Evolutionary conservation across 2,888 invertebrate genomes (phyloP), one percentile per base, ranked within the genome.

Genomic region (Mantis religiosa): DNA sequence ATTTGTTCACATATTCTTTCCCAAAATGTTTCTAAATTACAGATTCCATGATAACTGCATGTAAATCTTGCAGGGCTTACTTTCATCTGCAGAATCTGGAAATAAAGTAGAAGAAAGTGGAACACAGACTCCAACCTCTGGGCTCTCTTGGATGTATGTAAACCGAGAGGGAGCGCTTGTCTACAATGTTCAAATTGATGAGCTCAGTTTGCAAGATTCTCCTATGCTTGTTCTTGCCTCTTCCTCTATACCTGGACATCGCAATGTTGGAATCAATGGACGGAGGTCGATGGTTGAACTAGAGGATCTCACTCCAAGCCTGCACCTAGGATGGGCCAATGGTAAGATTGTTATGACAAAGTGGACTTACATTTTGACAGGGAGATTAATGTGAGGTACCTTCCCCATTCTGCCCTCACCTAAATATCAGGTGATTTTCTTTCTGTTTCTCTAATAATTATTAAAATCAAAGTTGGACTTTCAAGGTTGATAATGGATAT

Each of bases 131-230:
- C 41, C 89, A 15, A 92, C 92, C 1, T 92, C 93, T 41, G 97
- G 97, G 15, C 93, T 97, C 89, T 97, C 97, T 0, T 96, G 97
- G 95, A 94, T 97, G 87, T 97, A 96, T 91, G 94, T 98, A 87
- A 97, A 97, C 91, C 96, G 96, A 90, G 96, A 96, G 89, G 97
- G 97, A 8, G 96, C 96, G 0, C 93, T 98, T 89, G 95, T 96
- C 82, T 98, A 97, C 93, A 96, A 96, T 90, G 96, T 97, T 89
- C 95, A 95, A 93, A 94, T 95, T 92, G 91, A 92, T 84, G 91
- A 91, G 81, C 90, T 92, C 28, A 84, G 84, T 25, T 84, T 54
- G 9, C 87, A 89, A 7, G 89, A 89, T 12, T 88, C 89, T 47
- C 88, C 90, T n/a, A 88, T 90, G 82, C 88, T 91, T 28, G 87